phyloP scores from a whole-genome alignment of 2,888 invertebrate genomes.

The Syritta pipiens region DNA sequence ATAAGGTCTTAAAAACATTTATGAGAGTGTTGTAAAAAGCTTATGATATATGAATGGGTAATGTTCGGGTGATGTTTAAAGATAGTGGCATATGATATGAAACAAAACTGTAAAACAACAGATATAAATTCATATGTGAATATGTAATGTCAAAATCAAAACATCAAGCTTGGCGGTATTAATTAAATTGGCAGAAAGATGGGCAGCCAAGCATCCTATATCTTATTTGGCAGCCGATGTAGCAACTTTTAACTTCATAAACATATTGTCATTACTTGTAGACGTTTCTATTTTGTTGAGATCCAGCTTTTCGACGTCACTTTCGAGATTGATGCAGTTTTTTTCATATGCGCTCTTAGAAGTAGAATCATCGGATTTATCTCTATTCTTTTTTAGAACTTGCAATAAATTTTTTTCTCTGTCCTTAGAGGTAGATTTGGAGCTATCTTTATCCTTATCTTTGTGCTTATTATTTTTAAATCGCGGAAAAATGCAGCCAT shows the following conservation, averaged over 20 bases:
- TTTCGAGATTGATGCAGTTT: slow-evolving; percentile 78
- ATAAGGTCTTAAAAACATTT: no score
- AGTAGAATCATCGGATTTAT: slow-evolving; percentile 76
- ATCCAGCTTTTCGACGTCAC: slow-evolving; percentile 78
- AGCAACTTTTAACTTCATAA: slow-evolving; percentile 77
- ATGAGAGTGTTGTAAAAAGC: no score
- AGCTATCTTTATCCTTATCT: slow-evolving; percentile 75
- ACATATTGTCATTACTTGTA: slow-evolving; percentile 75
- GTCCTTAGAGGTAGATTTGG: slow-evolving; percentile 74
- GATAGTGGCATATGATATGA: no score
- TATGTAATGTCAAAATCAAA: no score
- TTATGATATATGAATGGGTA: no score
- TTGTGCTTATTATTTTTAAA: slow-evolving; percentile 79
- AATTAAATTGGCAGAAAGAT: slow-evolving; percentile 40
- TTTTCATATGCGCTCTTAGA: slow-evolving; percentile 75
- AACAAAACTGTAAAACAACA: no score
- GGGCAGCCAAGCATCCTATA: slow-evolving; percentile 21
- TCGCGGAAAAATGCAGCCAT: slow-evolving; percentile 79
- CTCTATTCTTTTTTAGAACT: slow-evolving; percentile 78
- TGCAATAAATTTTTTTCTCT: slow-evolving; percentile 77
- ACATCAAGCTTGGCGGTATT: slow-evolving; percentile 16
- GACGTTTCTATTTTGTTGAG: slow-evolving; percentile 74
- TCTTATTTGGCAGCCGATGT: slow-evolving; percentile 72
- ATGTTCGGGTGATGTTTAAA: no score
- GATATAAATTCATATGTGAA: no score